Evolutionary conservation across 1,140 invertebrate species (phyloP), one percentile per base, ranked within the genome.

Genomic region (Meloidogyne exigua): DNA sequence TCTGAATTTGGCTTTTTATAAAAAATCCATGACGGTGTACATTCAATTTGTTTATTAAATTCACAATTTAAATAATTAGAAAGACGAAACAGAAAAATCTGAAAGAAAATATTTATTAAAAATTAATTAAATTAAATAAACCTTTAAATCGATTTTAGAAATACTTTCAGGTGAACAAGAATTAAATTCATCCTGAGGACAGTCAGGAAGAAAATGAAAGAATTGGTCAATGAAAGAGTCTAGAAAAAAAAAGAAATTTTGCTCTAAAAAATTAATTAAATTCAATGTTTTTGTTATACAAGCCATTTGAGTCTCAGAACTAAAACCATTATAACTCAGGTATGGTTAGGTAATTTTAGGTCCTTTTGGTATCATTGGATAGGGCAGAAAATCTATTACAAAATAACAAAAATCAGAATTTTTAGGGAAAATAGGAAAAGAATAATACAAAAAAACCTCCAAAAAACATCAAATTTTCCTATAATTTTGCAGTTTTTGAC

Each of bases 11-110:
- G 18, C 10, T 57, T 57, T 57, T 57, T 57, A n/a, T 57, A 57
- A 57, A 57, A 57, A n/a, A 57, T 57, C 18, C 18, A 57, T 0
- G 49, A 5, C n/a, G n/a, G 49, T n/a, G 49, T 57, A 57, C 18
- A 57, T 7, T 57, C n/a, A n/a, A 57, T 44, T 44, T 44, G 42
- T 1, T 44, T 44, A 15, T 57, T 57, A 57, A 57, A 57, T 57
- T 57, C 4, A 9, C 49, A 57, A n/a, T 57, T 57, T 57, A 57
- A 57, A n/a, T 57, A 57, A 9, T 57, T 3, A n/a, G 49, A 57
- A 57, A 57, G 49, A 57, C 49, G 49, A 57, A 57, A 57, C 7
- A 57, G n/a, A 57, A 57, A 57, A n/a, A 57, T 57, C 49, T 57
- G 49, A 57, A 57, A 57, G 21, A n/a, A 57, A 57, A 7, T 18